Conservation (phyloP, 2,888 invertebrate species). For the Thereva nobilitata region DNA sequence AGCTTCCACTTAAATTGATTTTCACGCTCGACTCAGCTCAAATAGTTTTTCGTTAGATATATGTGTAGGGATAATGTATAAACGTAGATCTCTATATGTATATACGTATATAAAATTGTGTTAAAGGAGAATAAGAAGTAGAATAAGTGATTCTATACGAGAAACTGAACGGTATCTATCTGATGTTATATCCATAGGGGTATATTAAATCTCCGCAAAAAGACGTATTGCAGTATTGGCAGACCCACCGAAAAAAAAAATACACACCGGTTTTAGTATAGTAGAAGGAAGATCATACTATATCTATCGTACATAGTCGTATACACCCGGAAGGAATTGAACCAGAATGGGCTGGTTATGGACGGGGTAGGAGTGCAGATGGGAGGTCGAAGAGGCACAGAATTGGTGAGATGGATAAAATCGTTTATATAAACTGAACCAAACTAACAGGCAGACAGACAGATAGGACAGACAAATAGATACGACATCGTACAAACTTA, state of each 20-base stretch:
- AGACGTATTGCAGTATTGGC: slow-evolving; percentile 32
- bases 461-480: not conserved
- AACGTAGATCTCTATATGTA: no score
- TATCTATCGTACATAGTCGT: not conserved
- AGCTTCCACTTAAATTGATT: slow-evolving; percentile 36
- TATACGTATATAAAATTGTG: no score
- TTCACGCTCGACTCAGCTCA: slow-evolving; percentile 36
- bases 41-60: slow-evolving; percentile 27
- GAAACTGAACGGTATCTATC: not conserved
- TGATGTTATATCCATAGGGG: slow-evolving; percentile 14
- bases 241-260: slow-evolving; percentile 2
- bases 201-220: slow-evolving; percentile 31
- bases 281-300: no score
- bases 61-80: no score
- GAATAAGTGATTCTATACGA: no score
- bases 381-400: not conserved
- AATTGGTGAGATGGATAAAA: not conserved
- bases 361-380: not conserved
- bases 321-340: not conserved
- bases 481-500: no score
- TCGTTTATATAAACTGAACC: not conserved
- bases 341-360: not conserved
- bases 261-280: not conserved
- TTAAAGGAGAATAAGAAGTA: no score
- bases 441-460: not conserved